Evolutionary conservation across 2,113 vertebrate genomes (phyloP).

Genomic region (Asarcornis scutulata): DNA sequence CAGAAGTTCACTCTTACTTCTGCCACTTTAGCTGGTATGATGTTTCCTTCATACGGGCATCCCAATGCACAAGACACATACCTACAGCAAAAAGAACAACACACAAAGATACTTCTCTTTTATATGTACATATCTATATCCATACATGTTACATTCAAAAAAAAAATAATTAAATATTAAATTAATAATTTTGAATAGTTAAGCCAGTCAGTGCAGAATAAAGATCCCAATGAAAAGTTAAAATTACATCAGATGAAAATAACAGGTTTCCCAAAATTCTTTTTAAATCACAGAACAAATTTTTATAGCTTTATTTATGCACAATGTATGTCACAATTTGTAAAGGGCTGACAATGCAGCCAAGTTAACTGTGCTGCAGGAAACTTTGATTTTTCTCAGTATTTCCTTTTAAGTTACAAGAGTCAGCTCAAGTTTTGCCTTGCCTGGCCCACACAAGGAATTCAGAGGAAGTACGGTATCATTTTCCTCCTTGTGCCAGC

Average conservation of each 20-base stretch:
- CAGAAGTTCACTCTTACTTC: conserved; percentile 79
- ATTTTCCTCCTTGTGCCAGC: not conserved
- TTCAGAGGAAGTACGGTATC: not conserved
- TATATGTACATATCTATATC: not conserved
- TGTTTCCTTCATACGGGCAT: conserved; percentile 89
- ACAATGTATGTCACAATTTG: not conserved
- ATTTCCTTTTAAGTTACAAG: not conserved
- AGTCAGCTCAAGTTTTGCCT: not conserved
- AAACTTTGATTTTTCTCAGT: not conserved
- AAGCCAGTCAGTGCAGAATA: not conserved
- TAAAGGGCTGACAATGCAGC: not conserved
- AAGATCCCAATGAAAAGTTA: not conserved
- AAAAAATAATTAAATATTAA: not conserved
- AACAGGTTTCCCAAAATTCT: not conserved
- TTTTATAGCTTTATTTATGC: not conserved
- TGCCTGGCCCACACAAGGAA: not conserved
- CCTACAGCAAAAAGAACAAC: conserved; percentile 74
- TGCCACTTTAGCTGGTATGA: conserved; percentile 85
- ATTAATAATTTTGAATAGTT: not conserved
- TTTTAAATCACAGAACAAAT: not conserved
- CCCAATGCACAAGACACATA: conserved; percentile 93
- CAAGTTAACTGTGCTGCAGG: not conserved
- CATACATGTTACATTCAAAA: not conserved
- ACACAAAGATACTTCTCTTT: not conserved
- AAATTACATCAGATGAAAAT: not conserved